Evolutionary conservation across 2,888 invertebrate species (phyloP), one percentile per base, ranked within the genome.

Genomic region (Heliconius aoede): DNA sequence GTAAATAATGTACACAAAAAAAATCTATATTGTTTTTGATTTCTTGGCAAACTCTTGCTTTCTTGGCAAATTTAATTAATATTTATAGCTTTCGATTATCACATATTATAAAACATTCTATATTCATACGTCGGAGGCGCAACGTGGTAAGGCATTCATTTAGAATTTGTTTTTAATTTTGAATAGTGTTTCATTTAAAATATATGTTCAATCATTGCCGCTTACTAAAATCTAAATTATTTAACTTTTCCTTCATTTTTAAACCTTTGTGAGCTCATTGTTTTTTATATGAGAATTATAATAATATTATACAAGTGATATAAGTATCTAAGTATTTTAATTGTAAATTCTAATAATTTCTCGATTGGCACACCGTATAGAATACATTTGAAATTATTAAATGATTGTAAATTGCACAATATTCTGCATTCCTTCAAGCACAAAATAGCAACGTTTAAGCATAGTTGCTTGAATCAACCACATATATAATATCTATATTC

Each of bases 191-290:
- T 58, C 60, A 62, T 28, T 62, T 30, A 18, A 51, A 69, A 61
- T 46, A 61, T 65, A 74, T 18, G 51, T 68, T 36, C n/a, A n/a
- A 26, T 64, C 51, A 68, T 76, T 61, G 24, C 28, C 18, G 18
- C 40, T 30, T 76, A 36, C 18, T 24, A 24, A 24, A 18, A 36
- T 40, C 24, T n/a, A 60, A 26, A 26, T 26, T 18, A 60, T 69
- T 51, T 24, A 69, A 51, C 18, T 51, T n/a, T 24, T 32, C n/a
- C 32, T 36, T 60, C 26, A 64, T 58, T 65, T 36, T 55, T 4
- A 26, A 72, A 83, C 83, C 83, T 82, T 89, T 90, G 91, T 91
- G 91, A 91, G 90, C 89, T 91, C 91, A 89, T 84, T 89, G 91
- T 91, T 91, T 86, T 79, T 72, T 32, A 24, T 36, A 24, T 36